Conservation (phyloP, 1,140 invertebrate species). For the Scaptomyza pallida region DNA sequence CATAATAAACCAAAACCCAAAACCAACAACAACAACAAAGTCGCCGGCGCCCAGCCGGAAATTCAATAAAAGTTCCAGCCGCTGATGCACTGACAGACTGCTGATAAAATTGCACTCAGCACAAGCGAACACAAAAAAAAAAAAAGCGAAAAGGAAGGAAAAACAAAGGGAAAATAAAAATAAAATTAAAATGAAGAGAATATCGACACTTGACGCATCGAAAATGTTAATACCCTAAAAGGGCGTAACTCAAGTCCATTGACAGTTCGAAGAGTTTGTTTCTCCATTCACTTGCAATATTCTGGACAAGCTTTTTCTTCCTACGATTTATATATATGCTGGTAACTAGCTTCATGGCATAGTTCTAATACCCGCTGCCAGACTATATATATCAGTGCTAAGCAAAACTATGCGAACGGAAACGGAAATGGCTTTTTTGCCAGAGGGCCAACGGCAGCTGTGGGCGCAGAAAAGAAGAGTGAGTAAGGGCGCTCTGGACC, state of each 20-base stretch:
- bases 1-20: conserved; percentile 63
- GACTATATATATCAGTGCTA: conserved; percentile 49
- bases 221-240: conserved; percentile 43
- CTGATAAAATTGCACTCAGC: conserved; percentile 59
- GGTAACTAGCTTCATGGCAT: conserved; percentile 20
- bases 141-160: conserved; percentile 4
- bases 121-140: conserved; percentile 13
- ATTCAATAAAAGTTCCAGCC: conserved; percentile 82
- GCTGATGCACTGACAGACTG: conserved; percentile 71
- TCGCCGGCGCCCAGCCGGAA: conserved; percentile 65
- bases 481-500: not conserved
- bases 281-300: too few species aligned
- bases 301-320: not conserved
- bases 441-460: conserved; percentile 39
- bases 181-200: conserved; percentile 45
- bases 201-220: conserved; percentile 15
- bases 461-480: conserved; percentile 33
- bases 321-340: not conserved
- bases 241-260: not conserved
- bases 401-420: conserved; percentile 61
- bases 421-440: conserved; percentile 68
- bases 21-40: conserved; percentile 43
- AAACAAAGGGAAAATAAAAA: conserved; percentile 33
- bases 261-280: not conserved
- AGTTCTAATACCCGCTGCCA: conserved; percentile 38